Base-by-base conservation (phyloP, 2,113 vertebrate species). In the Cnemophilus loriae region DNA sequence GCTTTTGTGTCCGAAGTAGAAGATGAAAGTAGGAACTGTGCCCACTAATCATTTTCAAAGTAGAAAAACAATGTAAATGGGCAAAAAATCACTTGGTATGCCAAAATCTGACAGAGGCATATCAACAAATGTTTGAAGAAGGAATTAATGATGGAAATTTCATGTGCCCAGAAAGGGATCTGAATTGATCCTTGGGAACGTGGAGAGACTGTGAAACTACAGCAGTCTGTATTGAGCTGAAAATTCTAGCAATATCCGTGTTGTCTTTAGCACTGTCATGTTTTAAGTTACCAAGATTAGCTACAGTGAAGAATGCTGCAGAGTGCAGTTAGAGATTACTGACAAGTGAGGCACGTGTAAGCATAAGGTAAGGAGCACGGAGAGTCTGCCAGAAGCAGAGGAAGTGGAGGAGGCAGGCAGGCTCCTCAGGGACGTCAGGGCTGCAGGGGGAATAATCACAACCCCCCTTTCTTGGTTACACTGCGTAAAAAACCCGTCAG, bases 121-220 rank as follows among this genome's bases (percentile, higher is more conserved):
- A 91, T 64, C 81, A 97, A 87, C 52, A 97, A 82, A 93, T 63
- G 44, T 80, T 87, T 95, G 82, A 93, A 93, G 61, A 76, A 84
- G 41, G 61, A 90, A 95, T 60, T 91, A 91, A 75, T 0, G 24
- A 89, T 64, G 73, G 89, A 95, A 93, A 96, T 79, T 91, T 79
- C 46, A 42, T 53, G n/a, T 57, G 50, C 37, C n/a, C 74, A 94
- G 74, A 76, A 93, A 65, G 65, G 57, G 49, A 91, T 82, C 57
- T 65, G 46, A 89, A 93, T 65, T 89, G 77, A 93, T 87, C 67
- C 57, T 73, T 70, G 61, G 53, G 77, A 92, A 52, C 0, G 0
- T 27, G 65, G 39, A 41, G 32, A 84, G 57, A 90, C 64, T 87
- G 70, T 87, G 68, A 91, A 92, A 82, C 53, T 60, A 55, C 19